phyloP scores from a whole-genome alignment of 2,113 vertebrate species.

The Calidris pygmaea region DNA sequence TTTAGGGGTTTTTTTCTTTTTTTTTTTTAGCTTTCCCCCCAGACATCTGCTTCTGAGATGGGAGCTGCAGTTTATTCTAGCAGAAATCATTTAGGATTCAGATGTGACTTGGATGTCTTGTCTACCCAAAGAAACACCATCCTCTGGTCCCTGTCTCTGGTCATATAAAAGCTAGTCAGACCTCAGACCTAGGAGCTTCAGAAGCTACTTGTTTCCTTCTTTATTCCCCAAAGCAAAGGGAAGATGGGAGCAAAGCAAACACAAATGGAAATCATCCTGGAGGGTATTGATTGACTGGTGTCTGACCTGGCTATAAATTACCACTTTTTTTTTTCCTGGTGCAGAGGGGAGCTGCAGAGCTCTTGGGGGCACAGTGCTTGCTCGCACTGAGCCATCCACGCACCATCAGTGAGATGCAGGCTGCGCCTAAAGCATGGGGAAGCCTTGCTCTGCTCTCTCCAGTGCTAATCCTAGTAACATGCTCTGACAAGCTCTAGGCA shows the following conservation, averaged over 20 bases:
- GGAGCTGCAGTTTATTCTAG: not conserved
- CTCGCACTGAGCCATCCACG: not conserved
- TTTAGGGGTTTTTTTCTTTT: not conserved
- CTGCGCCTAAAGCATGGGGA: not conserved
- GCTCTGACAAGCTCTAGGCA: no score
- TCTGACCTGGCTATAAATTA: slow-evolving; percentile 3
- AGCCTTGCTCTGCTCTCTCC: not conserved
- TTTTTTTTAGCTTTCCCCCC: not conserved
- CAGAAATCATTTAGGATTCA: not conserved
- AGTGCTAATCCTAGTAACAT: not conserved
- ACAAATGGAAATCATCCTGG: not conserved
- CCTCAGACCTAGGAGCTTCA: not conserved
- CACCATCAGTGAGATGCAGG: not conserved
- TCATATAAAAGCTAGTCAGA: not conserved
- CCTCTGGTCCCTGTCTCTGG: not conserved
- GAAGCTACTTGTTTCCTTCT: not conserved
- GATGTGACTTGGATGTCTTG: not conserved
- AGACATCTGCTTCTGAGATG: not conserved
- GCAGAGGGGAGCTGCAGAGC: not conserved
- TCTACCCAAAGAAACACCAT: not conserved
- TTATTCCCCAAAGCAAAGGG: not conserved
- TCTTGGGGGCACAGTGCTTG: not conserved
- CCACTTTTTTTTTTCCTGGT: not conserved
- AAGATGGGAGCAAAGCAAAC: not conserved
- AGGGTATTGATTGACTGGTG: not conserved